phyloP scores from a whole-genome alignment of 2,888 invertebrate genomes.

The Callinectes sapidus region DNA sequence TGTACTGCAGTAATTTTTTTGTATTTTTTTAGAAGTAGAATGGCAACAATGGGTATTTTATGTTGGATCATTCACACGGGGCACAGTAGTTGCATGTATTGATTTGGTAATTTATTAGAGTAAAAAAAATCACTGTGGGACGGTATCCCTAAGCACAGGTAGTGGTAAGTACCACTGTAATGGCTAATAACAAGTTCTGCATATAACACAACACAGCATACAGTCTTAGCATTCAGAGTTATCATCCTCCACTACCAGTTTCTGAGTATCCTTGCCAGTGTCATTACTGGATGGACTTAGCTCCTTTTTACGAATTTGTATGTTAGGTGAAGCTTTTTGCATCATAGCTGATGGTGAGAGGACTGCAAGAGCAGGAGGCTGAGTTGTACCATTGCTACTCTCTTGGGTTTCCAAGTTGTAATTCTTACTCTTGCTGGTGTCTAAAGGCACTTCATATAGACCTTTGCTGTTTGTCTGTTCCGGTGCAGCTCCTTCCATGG shows the following conservation, averaged over 20 bases:
- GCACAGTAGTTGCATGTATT: constrained; percentile 49
- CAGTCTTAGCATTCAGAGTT: constrained; percentile 71
- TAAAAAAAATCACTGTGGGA: constrained; percentile 57
- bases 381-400: constrained; percentile 63
- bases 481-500: constrained; percentile 74
- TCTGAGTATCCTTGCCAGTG: constrained; percentile 93
- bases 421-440: constrained; percentile 68
- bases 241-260: constrained; percentile 87
- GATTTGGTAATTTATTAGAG: constrained; percentile 49
- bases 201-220: constrained; percentile 40
- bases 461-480: constrained; percentile 72
- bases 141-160: constrained; percentile 64
- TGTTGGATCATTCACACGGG: constrained; percentile 30
- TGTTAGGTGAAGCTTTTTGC: constrained; percentile 71
- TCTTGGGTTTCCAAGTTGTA: constrained; percentile 57
- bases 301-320: constrained; percentile 84
- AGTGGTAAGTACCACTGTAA: constrained; percentile 42
- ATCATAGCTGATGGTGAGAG: constrained; percentile 72
- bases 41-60: neutral
- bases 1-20: constrained; percentile 9
- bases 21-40: neutral
- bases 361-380: constrained; percentile 78
- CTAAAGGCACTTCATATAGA: constrained; percentile 74
- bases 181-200: constrained; percentile 37
- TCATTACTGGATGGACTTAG: constrained; percentile 89